Evolutionary conservation across 2,888 invertebrate genomes (phyloP).

Genomic region (Andrena bicolor): DNA sequence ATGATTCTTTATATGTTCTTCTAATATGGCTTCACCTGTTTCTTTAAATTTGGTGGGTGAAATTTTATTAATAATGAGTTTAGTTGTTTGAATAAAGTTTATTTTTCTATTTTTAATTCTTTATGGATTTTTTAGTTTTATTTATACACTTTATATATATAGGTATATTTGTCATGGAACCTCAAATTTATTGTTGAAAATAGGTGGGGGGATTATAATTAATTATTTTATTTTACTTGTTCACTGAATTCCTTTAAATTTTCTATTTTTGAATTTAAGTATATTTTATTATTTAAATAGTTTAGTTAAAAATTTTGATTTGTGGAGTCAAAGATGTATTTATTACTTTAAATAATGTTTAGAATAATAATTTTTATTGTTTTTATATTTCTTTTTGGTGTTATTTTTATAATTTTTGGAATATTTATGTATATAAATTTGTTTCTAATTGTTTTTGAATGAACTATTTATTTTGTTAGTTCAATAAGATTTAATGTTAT

Average conservation of each 20-base stretch:
- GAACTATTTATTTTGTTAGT: too few species aligned
- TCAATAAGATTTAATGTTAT: too few species aligned
- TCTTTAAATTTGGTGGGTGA: conserved; percentile 88
- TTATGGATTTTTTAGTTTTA: conserved; percentile 88
- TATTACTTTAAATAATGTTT: too few species aligned
- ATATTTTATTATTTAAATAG: too few species aligned
- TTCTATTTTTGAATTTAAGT: too few species aligned
- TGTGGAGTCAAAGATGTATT: too few species aligned
- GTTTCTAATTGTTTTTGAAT: too few species aligned
- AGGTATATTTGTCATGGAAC: conserved; percentile 86
- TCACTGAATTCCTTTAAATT: conserved; percentile 20
- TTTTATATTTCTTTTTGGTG: too few species aligned
- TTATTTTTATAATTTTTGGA: too few species aligned
- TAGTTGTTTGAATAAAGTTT: conserved; percentile 81
- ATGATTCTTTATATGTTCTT: conserved; percentile 79
- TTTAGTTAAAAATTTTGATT: too few species aligned
- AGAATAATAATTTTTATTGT: too few species aligned
- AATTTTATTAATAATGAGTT: conserved; percentile 87
- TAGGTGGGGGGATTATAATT: conserved; percentile 86
- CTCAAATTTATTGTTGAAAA: conserved; percentile 46
- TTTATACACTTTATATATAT: conserved; percentile 89
- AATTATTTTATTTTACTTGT: conserved; percentile 80
- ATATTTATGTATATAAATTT: too few species aligned
- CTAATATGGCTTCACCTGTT: conserved; percentile 89
- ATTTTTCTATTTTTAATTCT: conserved; percentile 87